A percentile compares a stretch with the other conserved stretches of the same genome.
Conservation (phyloP, 2,797 vertebrate species). For the Schizopygopsis malacanthus region DNA sequence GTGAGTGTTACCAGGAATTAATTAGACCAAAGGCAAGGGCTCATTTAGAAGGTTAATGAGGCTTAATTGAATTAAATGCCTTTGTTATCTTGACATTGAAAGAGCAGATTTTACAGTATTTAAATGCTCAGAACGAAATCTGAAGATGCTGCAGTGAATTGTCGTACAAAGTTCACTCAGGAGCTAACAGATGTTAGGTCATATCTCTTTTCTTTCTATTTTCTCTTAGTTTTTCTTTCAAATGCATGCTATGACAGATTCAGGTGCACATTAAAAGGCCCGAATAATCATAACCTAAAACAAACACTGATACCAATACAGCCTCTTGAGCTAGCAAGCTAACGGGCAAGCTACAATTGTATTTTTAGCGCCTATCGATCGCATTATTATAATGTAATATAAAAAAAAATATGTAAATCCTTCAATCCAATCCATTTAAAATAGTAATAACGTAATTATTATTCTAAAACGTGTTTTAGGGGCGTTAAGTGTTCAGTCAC, state of each 20-base stretch:
- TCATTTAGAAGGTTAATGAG: background rate
- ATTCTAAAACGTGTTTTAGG: background rate
- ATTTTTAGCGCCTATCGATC: background rate
- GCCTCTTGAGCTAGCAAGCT: conserved; percentile 30
- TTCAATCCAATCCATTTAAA: background rate
- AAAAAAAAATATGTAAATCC: too few relatives aligned
- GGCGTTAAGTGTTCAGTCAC: background rate
- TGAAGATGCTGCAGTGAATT: background rate
- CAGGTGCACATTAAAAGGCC: background rate
- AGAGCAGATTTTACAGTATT: background rate
- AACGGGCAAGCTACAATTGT: conserved; percentile 4
- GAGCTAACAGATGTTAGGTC: background rate
- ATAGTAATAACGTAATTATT: too few relatives aligned
- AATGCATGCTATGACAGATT: background rate
- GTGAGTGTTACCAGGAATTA: background rate
- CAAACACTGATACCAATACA: background rate
- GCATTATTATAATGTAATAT: background rate
- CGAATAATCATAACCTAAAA: conserved; percentile 20
- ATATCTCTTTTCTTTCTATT: background rate
- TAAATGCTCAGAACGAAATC: background rate
- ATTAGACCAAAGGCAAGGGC: background rate
- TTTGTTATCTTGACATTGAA: background rate
- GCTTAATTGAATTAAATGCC: background rate
- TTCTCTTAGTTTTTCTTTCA: background rate
- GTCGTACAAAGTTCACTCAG: background rate